A percentile compares a stretch with the other conserved stretches of the same genome.
Evolutionary conservation across 53 echinoderm and acorn worm genomes (phyloP).

Genomic region (Patiria pectinifera): DNA sequence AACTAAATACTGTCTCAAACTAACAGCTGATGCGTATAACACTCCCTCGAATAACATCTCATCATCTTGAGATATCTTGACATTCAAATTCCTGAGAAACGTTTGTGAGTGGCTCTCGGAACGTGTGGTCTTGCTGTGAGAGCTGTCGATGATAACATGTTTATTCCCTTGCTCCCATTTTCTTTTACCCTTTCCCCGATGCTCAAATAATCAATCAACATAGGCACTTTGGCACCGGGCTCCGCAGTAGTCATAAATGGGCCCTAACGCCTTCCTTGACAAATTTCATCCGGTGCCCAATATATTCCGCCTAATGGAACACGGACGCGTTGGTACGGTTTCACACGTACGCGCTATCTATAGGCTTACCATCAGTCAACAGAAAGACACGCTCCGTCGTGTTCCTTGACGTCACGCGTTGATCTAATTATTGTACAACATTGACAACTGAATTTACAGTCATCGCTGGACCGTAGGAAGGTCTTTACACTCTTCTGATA

Average conservation of each 20-base stretch:
- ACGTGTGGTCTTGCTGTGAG: not conserved
- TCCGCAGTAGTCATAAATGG: not conserved
- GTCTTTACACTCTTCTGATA: not conserved
- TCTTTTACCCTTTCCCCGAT: not conserved
- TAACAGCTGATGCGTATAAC: not conserved
- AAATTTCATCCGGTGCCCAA: not conserved
- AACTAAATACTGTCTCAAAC: not conserved
- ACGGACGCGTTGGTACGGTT: not conserved
- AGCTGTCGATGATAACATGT: not conserved
- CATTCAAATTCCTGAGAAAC: no score
- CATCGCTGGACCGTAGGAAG: not conserved
- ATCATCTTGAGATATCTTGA: no score
- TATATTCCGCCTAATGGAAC: not conserved
- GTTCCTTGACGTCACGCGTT: conserved; percentile 18
- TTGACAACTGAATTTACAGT: not conserved
- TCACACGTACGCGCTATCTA: not conserved
- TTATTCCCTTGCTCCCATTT: not conserved
- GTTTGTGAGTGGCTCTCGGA: no score
- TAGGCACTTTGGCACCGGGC: not conserved
- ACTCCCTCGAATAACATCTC: not conserved
- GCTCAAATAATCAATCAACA: not conserved
- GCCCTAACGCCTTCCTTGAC: not conserved
- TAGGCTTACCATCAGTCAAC: not conserved
- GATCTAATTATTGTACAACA: not conserved
- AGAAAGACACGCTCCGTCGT: not conserved